These are phyloP conservation scores for Indri indri DNA, from an alignment of 2,113 vertebrate genomes.

Conservation along the genomic window DNA sequence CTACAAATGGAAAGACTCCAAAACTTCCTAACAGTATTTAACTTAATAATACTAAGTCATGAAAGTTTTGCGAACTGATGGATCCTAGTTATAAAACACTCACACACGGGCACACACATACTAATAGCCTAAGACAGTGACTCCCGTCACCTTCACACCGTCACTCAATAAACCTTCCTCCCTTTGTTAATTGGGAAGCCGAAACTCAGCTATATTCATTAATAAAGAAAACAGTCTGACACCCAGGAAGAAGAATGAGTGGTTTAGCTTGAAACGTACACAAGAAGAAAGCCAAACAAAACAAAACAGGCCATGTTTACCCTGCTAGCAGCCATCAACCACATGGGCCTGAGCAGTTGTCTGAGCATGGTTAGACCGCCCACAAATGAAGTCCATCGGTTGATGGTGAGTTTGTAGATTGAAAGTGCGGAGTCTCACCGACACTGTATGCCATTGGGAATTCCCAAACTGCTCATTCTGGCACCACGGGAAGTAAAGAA, in stretches of 20 bases:
- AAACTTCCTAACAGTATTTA: background rate
- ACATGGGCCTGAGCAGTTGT: background rate
- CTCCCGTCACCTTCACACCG: background rate
- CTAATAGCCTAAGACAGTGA: background rate
- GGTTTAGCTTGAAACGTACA: background rate
- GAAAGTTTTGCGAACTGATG: background rate
- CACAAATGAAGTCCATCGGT: background rate
- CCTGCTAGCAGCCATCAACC: background rate
- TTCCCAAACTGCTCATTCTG: background rate
- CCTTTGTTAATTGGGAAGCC: slow-evolving; percentile 15
- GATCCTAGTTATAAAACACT: background rate
- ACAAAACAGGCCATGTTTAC: background rate
- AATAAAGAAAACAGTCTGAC: background rate
- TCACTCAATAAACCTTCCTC: background rate
- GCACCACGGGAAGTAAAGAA: background rate
- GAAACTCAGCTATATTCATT: background rate
- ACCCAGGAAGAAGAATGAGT: background rate
- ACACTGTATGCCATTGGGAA: background rate
- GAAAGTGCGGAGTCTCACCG: background rate
- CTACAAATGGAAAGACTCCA: background rate
- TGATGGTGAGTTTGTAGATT: background rate
- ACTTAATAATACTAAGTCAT: background rate
- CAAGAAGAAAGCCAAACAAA: background rate
- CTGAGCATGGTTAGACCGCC: background rate
- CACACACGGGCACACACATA: background rate